These are phyloP conservation scores for Scrobipalpa costella DNA, from an alignment of 2,888 invertebrate species.

Conservation along the genomic window DNA sequence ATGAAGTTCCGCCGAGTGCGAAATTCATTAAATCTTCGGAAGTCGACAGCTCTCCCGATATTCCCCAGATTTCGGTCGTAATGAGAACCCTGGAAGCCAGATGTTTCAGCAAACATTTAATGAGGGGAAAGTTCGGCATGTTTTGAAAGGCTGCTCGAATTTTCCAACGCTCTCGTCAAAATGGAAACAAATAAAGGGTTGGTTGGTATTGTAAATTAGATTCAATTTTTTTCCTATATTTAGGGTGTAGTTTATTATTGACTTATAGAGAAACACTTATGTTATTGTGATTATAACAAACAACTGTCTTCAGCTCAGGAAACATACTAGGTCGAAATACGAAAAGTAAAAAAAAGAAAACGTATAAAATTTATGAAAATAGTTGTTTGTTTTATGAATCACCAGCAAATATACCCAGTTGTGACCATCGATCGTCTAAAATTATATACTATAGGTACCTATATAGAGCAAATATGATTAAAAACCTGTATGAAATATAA, in stretches of 20 bases:
- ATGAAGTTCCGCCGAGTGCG: constrained; percentile 51
- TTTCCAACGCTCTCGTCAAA: neutral
- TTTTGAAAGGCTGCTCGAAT: constrained; percentile 4
- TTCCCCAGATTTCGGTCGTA: constrained; percentile 32
- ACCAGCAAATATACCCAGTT: too few relatives aligned
- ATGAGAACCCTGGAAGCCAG: constrained; percentile 27
- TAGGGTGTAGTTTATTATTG: neutral
- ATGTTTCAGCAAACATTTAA: constrained; percentile 26
- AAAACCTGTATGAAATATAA: neutral
- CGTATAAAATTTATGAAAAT: too few relatives aligned
- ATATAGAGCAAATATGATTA: neutral
- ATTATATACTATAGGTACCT: neutral
- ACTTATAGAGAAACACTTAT: too few relatives aligned
- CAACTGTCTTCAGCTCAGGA: too few relatives aligned
- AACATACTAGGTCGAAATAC: too few relatives aligned
- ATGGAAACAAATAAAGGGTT: constrained; percentile 1
- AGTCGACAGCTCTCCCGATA: constrained; percentile 34
- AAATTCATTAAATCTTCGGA: constrained; percentile 63
- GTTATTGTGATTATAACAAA: too few relatives aligned
- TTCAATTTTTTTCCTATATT: neutral
- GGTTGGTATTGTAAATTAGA: neutral
- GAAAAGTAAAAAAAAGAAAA: too few relatives aligned
- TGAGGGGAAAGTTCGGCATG: constrained; percentile 19
- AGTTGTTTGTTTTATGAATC: too few relatives aligned
- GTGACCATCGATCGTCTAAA: too few relatives aligned